phyloP scores from a whole-genome alignment of 2,888 invertebrate genomes.

The Amphipyra berbera region DNA sequence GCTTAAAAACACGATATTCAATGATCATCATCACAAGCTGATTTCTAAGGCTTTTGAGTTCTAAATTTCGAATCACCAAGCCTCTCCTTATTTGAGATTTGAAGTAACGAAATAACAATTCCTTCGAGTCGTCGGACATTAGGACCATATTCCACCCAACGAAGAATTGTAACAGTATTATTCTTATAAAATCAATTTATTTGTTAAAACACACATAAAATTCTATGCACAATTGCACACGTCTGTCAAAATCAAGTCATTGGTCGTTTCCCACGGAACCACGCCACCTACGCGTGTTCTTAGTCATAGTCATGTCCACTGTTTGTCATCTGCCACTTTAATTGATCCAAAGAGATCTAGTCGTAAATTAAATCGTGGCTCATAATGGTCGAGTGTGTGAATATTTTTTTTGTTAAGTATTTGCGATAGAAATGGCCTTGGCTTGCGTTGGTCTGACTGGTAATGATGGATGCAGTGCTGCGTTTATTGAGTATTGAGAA shows the following conservation, averaged over 20 bases:
- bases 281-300: slow-evolving; percentile 81
- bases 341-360: slow-evolving; percentile 86
- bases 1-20: no score
- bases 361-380: slow-evolving; percentile 86
- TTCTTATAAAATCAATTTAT: no score
- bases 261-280: slow-evolving; percentile 80
- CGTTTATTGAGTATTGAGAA: slow-evolving; percentile 31
- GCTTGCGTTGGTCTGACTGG: slow-evolving; percentile 29
- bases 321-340: slow-evolving; percentile 86
- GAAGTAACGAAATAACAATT: no score
- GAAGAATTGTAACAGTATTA: no score
- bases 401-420: slow-evolving; percentile 64
- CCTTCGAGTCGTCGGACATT: no score
- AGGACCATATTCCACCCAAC: no score
- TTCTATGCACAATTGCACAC: slow-evolving; percentile 12
- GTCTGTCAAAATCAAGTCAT: slow-evolving; percentile 64
- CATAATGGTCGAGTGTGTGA: slow-evolving; percentile 75
- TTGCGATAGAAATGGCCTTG: slow-evolving; percentile 68
- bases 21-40: no score
- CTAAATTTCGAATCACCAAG: no score
- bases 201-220: neutral
- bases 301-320: slow-evolving; percentile 75
- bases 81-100: no score
- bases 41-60: no score
- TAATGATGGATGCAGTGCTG: slow-evolving; percentile 39